phyloP scores from a whole-genome alignment of 2,888 invertebrate species.

The Crossocerus cetratus region DNA sequence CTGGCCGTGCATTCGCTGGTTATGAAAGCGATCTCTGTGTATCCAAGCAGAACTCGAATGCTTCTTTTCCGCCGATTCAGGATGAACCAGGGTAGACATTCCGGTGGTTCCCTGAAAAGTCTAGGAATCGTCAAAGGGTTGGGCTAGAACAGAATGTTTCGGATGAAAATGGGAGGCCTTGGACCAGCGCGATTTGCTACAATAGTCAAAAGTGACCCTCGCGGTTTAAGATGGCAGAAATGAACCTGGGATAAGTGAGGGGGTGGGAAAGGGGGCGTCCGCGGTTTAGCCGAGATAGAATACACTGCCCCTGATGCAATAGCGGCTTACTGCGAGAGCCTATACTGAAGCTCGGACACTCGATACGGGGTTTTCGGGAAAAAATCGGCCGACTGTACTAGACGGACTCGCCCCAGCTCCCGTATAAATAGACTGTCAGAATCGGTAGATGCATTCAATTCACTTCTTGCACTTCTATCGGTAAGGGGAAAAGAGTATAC shows the following conservation, averaged over 20 bases:
- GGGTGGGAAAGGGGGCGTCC: neutral
- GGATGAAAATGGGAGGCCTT: neutral
- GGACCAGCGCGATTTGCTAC: neutral
- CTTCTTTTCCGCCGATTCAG: no score
- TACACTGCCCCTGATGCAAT: slow-evolving; percentile 44
- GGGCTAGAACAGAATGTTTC: neutral
- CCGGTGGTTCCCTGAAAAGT: no score
- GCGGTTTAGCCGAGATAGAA: slow-evolving; percentile 1
- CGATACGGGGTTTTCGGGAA: slow-evolving; percentile 54
- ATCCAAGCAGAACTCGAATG: no score
- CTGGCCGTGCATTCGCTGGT: neutral
- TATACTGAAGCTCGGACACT: slow-evolving; percentile 31
- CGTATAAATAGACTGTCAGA: slow-evolving; percentile 59
- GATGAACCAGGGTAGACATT: no score
- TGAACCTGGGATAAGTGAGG: neutral
- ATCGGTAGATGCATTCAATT: slow-evolving; percentile 52
- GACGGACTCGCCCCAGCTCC: slow-evolving; percentile 35
- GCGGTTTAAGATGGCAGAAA: neutral
- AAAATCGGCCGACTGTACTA: slow-evolving; percentile 43
- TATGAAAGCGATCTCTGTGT: neutral
- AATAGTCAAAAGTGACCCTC: neutral
- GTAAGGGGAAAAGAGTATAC: slow-evolving; percentile 28
- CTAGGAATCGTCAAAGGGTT: no score
- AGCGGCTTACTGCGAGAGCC: slow-evolving; percentile 21
- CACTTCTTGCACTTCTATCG: slow-evolving; percentile 37